Evolutionary conservation across 1,140 invertebrate species (phyloP).

Genomic region (Caenorhabditis remanei): DNA sequence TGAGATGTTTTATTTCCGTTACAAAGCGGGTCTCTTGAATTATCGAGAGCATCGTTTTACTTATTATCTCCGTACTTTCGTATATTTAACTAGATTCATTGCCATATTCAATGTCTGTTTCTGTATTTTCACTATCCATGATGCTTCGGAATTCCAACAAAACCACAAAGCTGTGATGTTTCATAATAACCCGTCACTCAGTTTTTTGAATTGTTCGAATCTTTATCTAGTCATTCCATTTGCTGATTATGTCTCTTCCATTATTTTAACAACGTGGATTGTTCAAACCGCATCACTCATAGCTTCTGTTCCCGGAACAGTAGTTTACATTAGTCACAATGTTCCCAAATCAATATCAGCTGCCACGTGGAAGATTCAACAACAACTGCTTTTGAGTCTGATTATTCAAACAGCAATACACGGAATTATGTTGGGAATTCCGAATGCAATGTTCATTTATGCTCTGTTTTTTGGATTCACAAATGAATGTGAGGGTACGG

Average conservation of each 20-base stretch:
- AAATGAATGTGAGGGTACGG: neutral
- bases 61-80: neutral
- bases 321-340: neutral
- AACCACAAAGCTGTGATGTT: neutral
- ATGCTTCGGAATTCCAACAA: neutral
- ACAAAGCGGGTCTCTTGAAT: conserved; percentile 8
- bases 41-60: neutral
- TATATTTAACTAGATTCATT: neutral
- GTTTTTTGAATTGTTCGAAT: neutral
- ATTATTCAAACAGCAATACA: neutral
- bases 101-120: neutral
- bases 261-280: neutral
- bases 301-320: neutral
- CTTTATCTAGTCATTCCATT: neutral
- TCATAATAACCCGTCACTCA: neutral
- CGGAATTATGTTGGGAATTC: neutral
- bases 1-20: conserved; percentile 26
- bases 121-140: neutral
- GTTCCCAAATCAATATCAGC: neutral
- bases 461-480: neutral
- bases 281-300: neutral
- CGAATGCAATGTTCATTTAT: neutral
- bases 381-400: neutral
- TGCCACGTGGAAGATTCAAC: neutral
- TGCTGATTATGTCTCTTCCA: neutral